Evolutionary conservation across 23 tunicate species (phyloP), one percentile per base, ranked within the genome.

Genomic region (Trididemnum miniatum): DNA sequence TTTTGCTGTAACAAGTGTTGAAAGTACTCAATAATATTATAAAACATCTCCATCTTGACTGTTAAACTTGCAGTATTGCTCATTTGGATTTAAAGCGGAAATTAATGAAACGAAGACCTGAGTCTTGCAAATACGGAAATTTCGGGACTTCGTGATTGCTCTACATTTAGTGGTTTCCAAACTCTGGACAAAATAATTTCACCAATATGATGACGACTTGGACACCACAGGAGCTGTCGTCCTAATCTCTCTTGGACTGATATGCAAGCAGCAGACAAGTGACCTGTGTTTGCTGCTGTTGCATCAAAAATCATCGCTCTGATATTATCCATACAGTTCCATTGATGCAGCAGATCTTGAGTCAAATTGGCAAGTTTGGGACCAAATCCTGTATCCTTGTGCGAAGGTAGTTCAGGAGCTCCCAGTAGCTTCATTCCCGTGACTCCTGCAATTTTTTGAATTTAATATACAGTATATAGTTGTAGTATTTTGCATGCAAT

Each of bases 201-300:
- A 4, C 69, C 69, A 22, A 62, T 62, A 24, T 62, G 69, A 62
- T 62, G 69, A 62, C 69, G 69, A 5, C 69, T 9, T 62, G 69
- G 5, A 62, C 27, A 9, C 69, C 69, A 62, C 4, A 62, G 30
- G 30, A 62, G 69, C 27, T 23, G 69, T 24, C 30, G 5, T 23
- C 30, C 69, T 22, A 62, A 26, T 15, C 30, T 26, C 30, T 26
- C 22, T 62, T 62, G 69, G 5, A 62, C 29, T 62, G 20, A 23
- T 24, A 62, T 26, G 22, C 69, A 62, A 62, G 29, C 69, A 9
- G 69, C 69, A 9, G 30, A 22, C 30, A 22, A 22, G 25, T 23
- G 30, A 22, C 69, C 69, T 22, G 69, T 62, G 30, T 62, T 62
- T 15, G 69, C 30, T 62, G 69, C n/a, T n/a, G n/a, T 9, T 22